Evolutionary conservation across 2,888 invertebrate species (phyloP), one percentile per base, ranked within the genome.

Genomic region (Aphrophora alni): DNA sequence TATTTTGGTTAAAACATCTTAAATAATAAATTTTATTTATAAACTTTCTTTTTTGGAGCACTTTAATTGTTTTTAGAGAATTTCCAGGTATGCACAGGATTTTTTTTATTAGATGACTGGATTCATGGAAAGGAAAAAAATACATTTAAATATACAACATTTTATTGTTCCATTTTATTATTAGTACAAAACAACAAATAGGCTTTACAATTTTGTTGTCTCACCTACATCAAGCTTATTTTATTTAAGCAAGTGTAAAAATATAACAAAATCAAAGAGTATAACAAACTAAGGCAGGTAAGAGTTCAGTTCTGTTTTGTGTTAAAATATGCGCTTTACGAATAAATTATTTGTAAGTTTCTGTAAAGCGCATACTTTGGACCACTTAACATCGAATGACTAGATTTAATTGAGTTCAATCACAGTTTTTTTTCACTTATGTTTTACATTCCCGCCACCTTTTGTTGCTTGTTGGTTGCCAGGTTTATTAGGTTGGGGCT

Each of bases 401-500:
- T 59, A 59, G 59, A 59, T 59, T 59, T 21, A 59, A n/a, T 5
- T n/a, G 1, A 21, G n/a, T 59, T 59, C 59, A 59, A 59, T 59
- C 59, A 59, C 59, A 59, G 59, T 21, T 21, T 59, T 59, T n/a
- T n/a, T 59, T 59, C 59, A 59, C 59, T 59, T 59, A 3, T 59
- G 59, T 59, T 59, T 59, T n/a, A n/a, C n/a, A n/a, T n/a, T n/a
- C 12, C 59, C 59, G 21, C 59, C 59, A 21, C 59, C 59, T 59
- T 59, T 59, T 21, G 59, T 21, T 12, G 59, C 59, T 21, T 59
- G 59, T 14, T 44, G 44, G 59, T 59, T 59, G 59, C 78, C 78
- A 10, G 78, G 74, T 38, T 38, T 79, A 59, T 59, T 59, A 7
- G 78, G 68, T 38, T 68, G 73, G 21, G 59, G 59, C 33, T 3